Conservation (phyloP, 1,140 invertebrate genomes). For the Cylas formicarius region DNA sequence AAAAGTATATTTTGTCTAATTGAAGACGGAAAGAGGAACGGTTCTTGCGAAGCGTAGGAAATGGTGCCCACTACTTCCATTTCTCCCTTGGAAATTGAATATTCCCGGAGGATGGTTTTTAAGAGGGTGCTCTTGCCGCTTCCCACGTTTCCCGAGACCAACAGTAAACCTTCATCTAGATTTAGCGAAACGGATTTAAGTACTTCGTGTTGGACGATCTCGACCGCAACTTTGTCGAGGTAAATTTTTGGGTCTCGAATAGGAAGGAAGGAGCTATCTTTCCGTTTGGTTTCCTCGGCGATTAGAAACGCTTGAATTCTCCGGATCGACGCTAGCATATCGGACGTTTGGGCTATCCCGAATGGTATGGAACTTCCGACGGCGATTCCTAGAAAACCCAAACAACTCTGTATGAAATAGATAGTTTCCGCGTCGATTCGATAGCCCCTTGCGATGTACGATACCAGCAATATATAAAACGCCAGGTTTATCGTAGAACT, state of each 20-base stretch:
- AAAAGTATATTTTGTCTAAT: constrained; percentile 58
- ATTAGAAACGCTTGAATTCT: constrained; percentile 20
- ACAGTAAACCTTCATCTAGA: constrained; percentile 49
- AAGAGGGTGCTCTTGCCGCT: constrained; percentile 72
- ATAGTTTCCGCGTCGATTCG: constrained; percentile 66
- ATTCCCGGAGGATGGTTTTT: constrained; percentile 70
- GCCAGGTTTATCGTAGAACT: constrained; percentile 59
- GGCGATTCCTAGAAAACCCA: constrained; percentile 61
- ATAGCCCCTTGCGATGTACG: constrained; percentile 60
- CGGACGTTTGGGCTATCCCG: constrained; percentile 51
- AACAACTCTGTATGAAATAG: constrained; percentile 67
- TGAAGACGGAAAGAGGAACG: constrained; percentile 50
- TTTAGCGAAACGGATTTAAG: constrained; percentile 52
- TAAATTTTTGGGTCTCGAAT: constrained; percentile 12
- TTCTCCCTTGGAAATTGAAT: constrained; percentile 51
- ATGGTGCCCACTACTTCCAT: constrained; percentile 43
- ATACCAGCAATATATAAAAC: constrained; percentile 50
- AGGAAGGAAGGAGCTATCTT: neutral
- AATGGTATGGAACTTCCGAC: constrained; percentile 67
- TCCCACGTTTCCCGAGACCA: constrained; percentile 63
- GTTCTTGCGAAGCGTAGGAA: constrained; percentile 56
- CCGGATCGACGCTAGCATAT: constrained; percentile 30
- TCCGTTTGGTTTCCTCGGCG: constrained; percentile 17
- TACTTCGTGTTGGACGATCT: constrained; percentile 39
- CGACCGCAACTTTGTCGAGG: constrained; percentile 18